phyloP scores from a whole-genome alignment of 2,797 vertebrate genomes.

The Gambusia yucatana region DNA sequence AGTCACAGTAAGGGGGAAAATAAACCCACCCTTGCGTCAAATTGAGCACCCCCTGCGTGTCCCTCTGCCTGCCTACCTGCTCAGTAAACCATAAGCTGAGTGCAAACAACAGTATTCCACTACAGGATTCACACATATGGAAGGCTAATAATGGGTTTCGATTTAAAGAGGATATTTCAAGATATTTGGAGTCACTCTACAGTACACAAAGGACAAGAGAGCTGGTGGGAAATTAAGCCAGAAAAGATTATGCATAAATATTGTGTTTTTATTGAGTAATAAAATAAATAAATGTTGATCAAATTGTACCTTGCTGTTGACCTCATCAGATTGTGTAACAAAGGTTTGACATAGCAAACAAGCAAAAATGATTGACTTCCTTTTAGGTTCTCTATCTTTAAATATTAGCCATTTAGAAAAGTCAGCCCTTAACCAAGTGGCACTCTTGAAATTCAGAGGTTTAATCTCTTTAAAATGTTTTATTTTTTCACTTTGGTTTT shows the following conservation, averaged over 20 bases:
- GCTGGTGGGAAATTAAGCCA: background rate
- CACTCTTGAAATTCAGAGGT: background rate
- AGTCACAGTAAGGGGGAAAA: conserved; percentile 74
- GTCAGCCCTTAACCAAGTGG: background rate
- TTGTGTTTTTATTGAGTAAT: background rate
- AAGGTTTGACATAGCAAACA: background rate
- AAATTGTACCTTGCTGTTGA: conserved; percentile 1
- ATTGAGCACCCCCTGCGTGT: conserved; percentile 53
- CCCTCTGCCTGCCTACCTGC: conserved; percentile 37
- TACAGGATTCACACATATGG: background rate
- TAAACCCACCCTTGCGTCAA: conserved; percentile 67
- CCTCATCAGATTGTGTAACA: background rate
- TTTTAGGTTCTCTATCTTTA: background rate
- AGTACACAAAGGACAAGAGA: background rate
- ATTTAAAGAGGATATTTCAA: background rate
- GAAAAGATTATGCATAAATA: background rate
- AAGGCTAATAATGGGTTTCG: background rate
- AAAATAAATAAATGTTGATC: background rate
- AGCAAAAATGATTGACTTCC: background rate
- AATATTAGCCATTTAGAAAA: background rate
- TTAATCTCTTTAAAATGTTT: background rate
- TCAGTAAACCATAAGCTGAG: conserved; percentile 7
- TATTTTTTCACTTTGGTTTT: background rate
- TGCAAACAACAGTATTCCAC: background rate
- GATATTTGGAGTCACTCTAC: background rate